A percentile compares a stretch with the other conserved stretches of the same genome.
These are phyloP conservation scores for Tribolium freemani DNA, from an alignment of 2,888 invertebrate species.

Conservation along the genomic window DNA sequence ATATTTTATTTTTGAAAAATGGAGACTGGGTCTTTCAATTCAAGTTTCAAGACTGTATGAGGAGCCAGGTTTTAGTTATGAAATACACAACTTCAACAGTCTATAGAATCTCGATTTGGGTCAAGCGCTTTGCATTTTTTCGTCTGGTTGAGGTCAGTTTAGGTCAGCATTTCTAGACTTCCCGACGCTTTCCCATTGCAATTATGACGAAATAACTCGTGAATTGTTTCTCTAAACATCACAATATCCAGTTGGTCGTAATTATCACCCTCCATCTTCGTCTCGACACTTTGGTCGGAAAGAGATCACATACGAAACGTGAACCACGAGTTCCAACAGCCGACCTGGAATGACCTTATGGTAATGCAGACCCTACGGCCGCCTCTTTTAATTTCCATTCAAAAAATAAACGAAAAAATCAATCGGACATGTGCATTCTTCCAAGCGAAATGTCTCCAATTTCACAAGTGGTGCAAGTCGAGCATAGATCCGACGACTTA, in stretches of 20 bases:
- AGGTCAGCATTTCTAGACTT: not conserved
- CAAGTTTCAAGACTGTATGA: no score
- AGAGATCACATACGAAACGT: conserved; percentile 9
- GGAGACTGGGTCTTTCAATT: no score
- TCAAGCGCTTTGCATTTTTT: not conserved
- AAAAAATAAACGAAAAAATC: not conserved
- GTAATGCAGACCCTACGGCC: conserved; percentile 50
- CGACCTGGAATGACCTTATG: conserved; percentile 53
- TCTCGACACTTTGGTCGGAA: not conserved
- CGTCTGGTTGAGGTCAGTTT: no score
- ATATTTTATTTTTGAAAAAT: no score
- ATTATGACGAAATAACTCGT: not conserved
- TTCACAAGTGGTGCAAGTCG: not conserved
- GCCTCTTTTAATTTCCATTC: conserved; percentile 37
- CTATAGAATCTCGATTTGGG: not conserved
- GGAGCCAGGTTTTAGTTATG: no score
- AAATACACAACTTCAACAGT: no score
- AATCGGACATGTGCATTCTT: not conserved
- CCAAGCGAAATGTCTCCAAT: conserved; percentile 28
- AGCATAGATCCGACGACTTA: conserved; percentile 26
- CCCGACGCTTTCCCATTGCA: not conserved
- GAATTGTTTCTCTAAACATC: conserved; percentile 1
- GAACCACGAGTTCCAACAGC: conserved; percentile 6
- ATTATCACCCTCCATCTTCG: not conserved
- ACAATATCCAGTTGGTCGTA: not conserved